Base-by-base conservation (phyloP, 2,888 invertebrate species). In the Lithophane ornitopus region DNA sequence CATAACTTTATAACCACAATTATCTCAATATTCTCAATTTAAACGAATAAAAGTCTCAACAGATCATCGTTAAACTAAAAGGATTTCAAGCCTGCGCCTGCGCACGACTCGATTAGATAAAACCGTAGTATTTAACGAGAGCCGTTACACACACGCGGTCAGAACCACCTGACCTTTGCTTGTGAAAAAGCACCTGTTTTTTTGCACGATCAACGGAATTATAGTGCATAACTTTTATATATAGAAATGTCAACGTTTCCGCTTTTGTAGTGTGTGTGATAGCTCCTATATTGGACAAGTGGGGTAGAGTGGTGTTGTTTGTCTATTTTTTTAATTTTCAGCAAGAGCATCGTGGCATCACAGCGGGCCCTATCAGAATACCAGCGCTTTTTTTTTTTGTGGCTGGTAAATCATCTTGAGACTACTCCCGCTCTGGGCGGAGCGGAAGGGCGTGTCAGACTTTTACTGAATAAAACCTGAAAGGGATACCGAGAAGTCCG, bases 221-320 rank as follows among this genome's bases (percentile, higher is more conserved):
- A 90, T 91, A 90, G 88, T 89, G 91, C 94, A 93, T 93, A 93
- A 93, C 92, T 95, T 93, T 92, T 92, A 88, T 91, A 91, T 89
- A 87, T 85, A 93, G 92, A 95, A 96, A 95, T 96, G 96, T 95
- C 96, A 95, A 92, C 94, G 91, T 94, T 95, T 96, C 95, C 95
- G 95, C 93, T 94, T 87, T 75, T 83, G 77, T 70, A 56, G 75
- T 82, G 79, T 85, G 88, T 90, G 88, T 91, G 90, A 89, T 90
- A 90, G 89, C 74, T 76, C 80, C 81, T 88, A 91, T 87, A 90
- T 87, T 70, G 86, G 66, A 85, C 11, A 44, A 80, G 63, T 69
- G 68, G 67, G 49, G 74, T 89, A 89, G 91, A 85, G 89, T 76
- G 22, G 91, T 74, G 66, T 65, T 70, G 1, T 1, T 7, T 1